These are phyloP conservation scores for Orthosia cruda DNA, from an alignment of 2,888 invertebrate species.

Conservation along the genomic window DNA sequence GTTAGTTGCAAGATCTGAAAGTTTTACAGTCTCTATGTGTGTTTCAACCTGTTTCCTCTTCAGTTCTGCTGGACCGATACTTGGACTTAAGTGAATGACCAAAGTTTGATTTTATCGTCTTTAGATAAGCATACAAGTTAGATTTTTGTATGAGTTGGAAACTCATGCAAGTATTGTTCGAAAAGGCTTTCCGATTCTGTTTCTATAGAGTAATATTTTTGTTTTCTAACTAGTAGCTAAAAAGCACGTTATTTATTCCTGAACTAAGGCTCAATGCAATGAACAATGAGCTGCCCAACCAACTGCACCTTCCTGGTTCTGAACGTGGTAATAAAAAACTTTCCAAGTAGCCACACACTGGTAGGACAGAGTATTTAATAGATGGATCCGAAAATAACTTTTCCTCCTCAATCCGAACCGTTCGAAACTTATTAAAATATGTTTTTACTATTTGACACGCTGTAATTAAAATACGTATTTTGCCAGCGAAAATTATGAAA, in stretches of 20 bases:
- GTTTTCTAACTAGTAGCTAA: background rate
- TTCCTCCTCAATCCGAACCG: background rate
- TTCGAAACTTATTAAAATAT: too few species aligned
- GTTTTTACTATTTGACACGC: too few species aligned
- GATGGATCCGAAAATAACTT: background rate
- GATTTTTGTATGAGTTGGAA: conserved; percentile 25
- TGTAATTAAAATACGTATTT: background rate
- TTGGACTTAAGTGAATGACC: conserved; percentile 38
- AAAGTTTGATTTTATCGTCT: conserved; percentile 43
- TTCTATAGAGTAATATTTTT: background rate
- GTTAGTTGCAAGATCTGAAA: conserved; percentile 16
- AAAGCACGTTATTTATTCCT: background rate
- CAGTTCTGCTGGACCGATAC: conserved; percentile 14
- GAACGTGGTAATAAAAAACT: too few species aligned
- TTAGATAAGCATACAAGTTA: conserved; percentile 19
- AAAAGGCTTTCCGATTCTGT: background rate
- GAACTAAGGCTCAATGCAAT: background rate
- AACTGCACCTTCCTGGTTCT: too few species aligned
- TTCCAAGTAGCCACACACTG: too few species aligned
- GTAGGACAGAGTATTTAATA: too few species aligned
- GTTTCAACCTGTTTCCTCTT: conserved; percentile 28
- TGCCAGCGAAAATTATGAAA: background rate
- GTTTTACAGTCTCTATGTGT: conserved; percentile 20
- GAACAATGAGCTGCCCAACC: too few species aligned
- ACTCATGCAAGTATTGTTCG: conserved; percentile 1